These are phyloP conservation scores for Lindbergichthys nudifrons DNA, from an alignment of 2,797 vertebrate genomes.

Conservation along the genomic window DNA sequence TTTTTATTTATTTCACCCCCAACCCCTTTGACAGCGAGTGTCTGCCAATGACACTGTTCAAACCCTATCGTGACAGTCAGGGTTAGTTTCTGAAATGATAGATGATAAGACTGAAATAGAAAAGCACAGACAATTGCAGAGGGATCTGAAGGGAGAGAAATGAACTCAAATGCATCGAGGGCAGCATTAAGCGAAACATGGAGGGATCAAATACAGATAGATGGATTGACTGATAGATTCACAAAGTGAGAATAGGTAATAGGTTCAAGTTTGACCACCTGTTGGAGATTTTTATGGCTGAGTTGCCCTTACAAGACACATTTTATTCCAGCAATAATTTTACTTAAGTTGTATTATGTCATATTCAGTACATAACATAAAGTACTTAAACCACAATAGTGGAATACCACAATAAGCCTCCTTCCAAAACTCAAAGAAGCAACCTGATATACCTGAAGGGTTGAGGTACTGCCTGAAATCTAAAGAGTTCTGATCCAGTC, in stretches of 20 bases:
- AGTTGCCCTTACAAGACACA: slow-evolving; percentile 2
- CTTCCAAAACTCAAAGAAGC: too few species aligned
- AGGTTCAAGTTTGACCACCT: slow-evolving; percentile 10
- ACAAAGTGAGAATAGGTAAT: neutral
- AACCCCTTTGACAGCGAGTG: too few species aligned
- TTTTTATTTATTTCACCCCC: too few species aligned
- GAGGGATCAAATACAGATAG: slow-evolving; percentile 6
- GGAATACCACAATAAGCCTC: too few species aligned
- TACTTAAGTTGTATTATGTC: too few species aligned
- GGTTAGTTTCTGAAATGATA: neutral
- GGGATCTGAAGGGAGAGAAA: slow-evolving; percentile 21
- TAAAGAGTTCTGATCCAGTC: too few species aligned
- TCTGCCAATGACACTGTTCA: neutral
- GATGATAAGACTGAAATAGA: slow-evolving; percentile 9
- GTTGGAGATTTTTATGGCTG: slow-evolving; percentile 6
- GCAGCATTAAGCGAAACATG: neutral
- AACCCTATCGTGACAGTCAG: neutral
- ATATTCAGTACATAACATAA: too few species aligned
- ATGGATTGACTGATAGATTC: slow-evolving; percentile 7
- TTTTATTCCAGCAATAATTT: too few species aligned
- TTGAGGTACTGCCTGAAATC: too few species aligned
- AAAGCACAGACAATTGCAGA: slow-evolving; percentile 13
- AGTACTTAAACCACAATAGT: too few species aligned
- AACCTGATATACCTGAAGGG: too few species aligned
- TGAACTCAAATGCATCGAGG: slow-evolving; percentile 8